phyloP scores from a whole-genome alignment of 2,797 vertebrate genomes.

The Falco novaeseelandiae region DNA sequence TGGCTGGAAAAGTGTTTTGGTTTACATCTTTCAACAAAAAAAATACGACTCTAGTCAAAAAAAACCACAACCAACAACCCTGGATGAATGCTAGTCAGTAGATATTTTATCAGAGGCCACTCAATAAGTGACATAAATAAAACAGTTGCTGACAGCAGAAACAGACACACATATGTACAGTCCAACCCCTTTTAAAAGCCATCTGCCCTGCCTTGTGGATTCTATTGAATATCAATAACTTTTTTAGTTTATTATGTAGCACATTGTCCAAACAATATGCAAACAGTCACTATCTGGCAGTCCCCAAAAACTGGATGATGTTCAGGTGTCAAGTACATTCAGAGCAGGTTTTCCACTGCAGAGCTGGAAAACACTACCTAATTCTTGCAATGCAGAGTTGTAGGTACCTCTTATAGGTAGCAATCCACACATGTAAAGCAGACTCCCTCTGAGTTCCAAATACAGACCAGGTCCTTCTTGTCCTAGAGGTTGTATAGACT shows the following conservation, averaged over 20 bases:
- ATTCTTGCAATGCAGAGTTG: background rate
- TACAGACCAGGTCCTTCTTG: background rate
- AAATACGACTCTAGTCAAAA: background rate
- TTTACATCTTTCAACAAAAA: background rate
- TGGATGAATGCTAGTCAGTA: background rate
- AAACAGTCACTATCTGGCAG: background rate
- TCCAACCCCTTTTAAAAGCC: constrained; percentile 3
- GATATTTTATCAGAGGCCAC: background rate
- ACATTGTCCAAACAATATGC: background rate
- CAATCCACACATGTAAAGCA: background rate
- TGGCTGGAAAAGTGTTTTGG: background rate
- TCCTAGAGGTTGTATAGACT: no score
- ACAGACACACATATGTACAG: background rate
- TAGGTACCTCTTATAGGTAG: background rate
- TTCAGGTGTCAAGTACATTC: background rate
- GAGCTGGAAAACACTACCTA: background rate
- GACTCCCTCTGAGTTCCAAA: background rate
- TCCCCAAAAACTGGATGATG: background rate
- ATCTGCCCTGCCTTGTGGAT: constrained; percentile 39
- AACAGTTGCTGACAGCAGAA: constrained; percentile 34
- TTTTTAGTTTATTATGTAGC: background rate
- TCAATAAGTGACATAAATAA: background rate
- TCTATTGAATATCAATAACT: background rate
- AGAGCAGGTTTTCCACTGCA: background rate
- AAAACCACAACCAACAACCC: background rate